Conservation (phyloP, 2,797 vertebrate genomes). For the Siniperca undulata region DNA sequence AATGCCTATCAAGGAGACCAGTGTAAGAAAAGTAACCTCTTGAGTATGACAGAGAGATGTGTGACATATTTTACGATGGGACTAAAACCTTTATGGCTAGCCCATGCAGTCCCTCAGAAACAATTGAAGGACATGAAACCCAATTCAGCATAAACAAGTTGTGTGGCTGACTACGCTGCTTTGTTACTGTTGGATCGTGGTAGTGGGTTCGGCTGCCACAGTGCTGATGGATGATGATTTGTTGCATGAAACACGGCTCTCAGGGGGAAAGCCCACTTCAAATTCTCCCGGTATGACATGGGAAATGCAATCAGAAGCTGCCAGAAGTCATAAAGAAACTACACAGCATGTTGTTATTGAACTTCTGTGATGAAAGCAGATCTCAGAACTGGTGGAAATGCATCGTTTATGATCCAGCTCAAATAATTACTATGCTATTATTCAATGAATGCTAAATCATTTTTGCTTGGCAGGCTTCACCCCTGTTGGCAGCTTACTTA, state of each 20-base stretch:
- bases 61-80: conserved; percentile 3
- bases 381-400: conserved; percentile 56
- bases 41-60: conserved; percentile 26
- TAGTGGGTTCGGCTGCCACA: conserved; percentile 57
- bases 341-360: conserved; percentile 47
- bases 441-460: conserved; percentile 49
- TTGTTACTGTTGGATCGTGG: conserved; percentile 78
- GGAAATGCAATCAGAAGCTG: conserved; percentile 73
- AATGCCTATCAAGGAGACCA: conserved; percentile 45
- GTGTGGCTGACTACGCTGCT: conserved; percentile 52
- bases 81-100: conserved; percentile 32
- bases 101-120: conserved; percentile 60
- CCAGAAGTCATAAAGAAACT: conserved; percentile 65
- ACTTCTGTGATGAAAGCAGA: conserved; percentile 64
- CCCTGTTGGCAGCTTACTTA: conserved; percentile 32
- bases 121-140: conserved; percentile 74
- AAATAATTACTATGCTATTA: conserved; percentile 51
- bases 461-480: conserved; percentile 23
- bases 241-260: conserved; percentile 61
- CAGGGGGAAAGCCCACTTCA: conserved; percentile 61
- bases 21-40: conserved; percentile 32
- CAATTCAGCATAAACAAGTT: conserved; percentile 63
- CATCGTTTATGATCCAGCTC: conserved; percentile 49
- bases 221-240: conserved; percentile 75
- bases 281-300: conserved; percentile 67